Evolutionary conservation across 2,888 invertebrate species (phyloP).

Genomic region (Orthonevra nobilis): DNA sequence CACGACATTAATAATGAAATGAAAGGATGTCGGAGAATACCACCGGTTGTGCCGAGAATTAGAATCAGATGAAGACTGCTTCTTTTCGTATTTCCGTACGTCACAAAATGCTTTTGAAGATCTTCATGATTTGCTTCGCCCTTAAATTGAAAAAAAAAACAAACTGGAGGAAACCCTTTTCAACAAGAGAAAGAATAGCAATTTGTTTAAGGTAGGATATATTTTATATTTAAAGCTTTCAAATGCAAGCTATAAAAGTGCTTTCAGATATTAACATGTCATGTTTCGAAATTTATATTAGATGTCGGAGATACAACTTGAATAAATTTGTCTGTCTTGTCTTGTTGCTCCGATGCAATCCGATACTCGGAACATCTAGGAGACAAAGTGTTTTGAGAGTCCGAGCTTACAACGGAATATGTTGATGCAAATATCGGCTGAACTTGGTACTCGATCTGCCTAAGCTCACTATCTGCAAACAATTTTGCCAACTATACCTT

Average conservation of each 20-base stretch:
- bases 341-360: not conserved
- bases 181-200: slow-evolving; percentile 10
- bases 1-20: too few species aligned
- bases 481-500: not conserved
- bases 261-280: not conserved
- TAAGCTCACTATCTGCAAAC: slow-evolving; percentile 1
- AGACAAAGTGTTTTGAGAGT: not conserved
- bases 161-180: slow-evolving; percentile 3
- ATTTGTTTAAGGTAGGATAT: not conserved
- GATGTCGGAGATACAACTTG: not conserved
- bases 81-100: slow-evolving; percentile 3
- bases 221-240: not conserved
- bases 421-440: not conserved
- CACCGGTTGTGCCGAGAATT: too few species aligned
- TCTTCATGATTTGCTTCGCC: not conserved
- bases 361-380: not conserved
- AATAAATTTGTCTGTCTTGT: not conserved
- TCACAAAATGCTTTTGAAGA: slow-evolving; percentile 2
- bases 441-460: not conserved
- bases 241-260: not conserved
- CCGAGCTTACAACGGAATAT: not conserved
- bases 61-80: too few species aligned
- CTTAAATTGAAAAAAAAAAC: slow-evolving; percentile 1
- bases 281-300: not conserved
- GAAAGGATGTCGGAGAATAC: too few species aligned